Conservation (phyloP, 2,113 vertebrate species). For the Ardeotis arabs region DNA sequence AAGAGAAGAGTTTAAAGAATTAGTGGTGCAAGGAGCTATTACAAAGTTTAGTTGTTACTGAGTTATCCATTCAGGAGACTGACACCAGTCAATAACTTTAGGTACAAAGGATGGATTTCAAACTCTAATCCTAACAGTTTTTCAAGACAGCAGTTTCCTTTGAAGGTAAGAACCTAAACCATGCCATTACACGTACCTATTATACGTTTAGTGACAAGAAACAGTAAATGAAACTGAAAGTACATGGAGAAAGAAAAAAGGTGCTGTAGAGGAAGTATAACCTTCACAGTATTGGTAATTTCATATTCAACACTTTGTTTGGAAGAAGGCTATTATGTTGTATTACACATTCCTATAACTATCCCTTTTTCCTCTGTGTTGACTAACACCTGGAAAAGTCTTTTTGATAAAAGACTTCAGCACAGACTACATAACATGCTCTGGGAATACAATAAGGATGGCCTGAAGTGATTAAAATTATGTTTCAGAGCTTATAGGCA, state of each 20-base stretch:
- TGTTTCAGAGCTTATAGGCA: neutral
- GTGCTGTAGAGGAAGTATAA: rapidly evolving
- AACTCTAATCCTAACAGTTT: neutral
- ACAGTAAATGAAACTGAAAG: neutral
- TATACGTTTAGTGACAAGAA: neutral
- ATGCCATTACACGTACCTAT: neutral
- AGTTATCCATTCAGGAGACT: neutral
- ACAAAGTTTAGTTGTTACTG: neutral
- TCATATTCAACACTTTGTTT: neutral
- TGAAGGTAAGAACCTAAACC: neutral
- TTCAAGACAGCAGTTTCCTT: neutral
- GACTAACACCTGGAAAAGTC: neutral
- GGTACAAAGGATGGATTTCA: neutral
- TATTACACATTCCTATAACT: neutral
- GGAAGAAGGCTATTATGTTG: neutral
- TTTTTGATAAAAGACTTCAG: neutral
- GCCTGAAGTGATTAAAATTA: neutral
- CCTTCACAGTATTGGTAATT: neutral
- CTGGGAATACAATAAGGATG: neutral
- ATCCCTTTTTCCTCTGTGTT: neutral
- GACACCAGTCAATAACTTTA: neutral
- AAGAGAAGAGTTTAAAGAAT: slow-evolving; percentile 14
- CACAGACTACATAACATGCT: neutral
- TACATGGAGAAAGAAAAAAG: neutral
- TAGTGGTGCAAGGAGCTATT: neutral